Conservation (phyloP, 1,140 invertebrate genomes). For the Pseudobourletiella spinata region DNA sequence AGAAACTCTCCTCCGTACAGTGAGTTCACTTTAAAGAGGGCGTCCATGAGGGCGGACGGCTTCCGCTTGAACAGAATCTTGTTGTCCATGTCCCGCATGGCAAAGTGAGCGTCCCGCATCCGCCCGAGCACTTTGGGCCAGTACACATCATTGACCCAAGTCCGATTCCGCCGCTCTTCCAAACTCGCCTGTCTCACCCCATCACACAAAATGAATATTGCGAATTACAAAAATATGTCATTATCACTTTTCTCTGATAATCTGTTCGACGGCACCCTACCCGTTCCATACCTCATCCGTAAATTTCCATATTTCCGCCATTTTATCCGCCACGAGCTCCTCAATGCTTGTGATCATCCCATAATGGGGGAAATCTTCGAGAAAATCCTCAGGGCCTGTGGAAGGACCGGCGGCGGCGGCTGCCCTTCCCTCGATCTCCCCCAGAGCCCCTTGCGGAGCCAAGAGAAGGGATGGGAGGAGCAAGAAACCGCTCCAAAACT, state of each 20-base stretch:
- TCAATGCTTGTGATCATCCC: neutral
- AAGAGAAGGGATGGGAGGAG: too few relatives aligned
- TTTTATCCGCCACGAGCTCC: neutral
- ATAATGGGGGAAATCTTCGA: constrained; percentile 1
- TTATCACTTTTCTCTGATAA: neutral
- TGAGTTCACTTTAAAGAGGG: neutral
- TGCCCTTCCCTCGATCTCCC: too few relatives aligned
- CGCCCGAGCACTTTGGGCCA: neutral
- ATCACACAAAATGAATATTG: neutral
- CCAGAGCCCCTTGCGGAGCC: too few relatives aligned
- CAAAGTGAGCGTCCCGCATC: neutral
- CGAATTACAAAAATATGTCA: neutral
- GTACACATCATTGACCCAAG: neutral
- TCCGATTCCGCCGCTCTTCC: neutral
- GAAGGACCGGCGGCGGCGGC: too few relatives aligned
- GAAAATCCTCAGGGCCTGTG: neutral
- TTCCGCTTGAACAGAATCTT: constrained; percentile 6
- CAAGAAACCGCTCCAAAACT: too few relatives aligned
- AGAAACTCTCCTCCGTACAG: neutral
- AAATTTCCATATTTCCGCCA: neutral
- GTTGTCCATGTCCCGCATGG: neutral
- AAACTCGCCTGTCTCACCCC: neutral
- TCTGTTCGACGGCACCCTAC: neutral
- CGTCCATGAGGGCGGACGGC: neutral
- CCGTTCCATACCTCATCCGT: neutral